Evolutionary conservation across 2,113 vertebrate genomes (phyloP).

Genomic region (Leptosomus discolor): DNA sequence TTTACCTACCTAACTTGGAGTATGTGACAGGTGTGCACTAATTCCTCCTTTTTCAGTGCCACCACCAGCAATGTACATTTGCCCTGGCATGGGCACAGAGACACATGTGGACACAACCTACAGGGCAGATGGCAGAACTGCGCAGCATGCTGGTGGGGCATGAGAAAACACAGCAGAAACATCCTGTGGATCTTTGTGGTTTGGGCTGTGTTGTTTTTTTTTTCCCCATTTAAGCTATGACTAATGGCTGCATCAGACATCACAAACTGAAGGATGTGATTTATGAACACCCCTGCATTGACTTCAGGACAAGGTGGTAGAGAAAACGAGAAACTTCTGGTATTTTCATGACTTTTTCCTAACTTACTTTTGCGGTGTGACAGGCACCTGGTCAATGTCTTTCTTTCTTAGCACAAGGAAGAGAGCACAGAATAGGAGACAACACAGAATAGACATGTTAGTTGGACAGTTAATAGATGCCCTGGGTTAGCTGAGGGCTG

Average conservation of each 20-base stretch:
- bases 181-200: not conserved
- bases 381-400: not conserved
- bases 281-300: not conserved
- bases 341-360: not conserved
- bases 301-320: not conserved
- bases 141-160: not conserved
- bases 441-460: not conserved
- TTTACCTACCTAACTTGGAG: not conserved
- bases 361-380: not conserved
- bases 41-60: not conserved
- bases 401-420: not conserved
- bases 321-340: not conserved
- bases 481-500: not conserved
- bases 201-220: not conserved
- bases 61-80: not conserved
- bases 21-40: not conserved
- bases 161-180: not conserved
- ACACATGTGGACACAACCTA: not conserved
- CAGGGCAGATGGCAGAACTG: not conserved
- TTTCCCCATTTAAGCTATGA: not conserved
- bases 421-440: not conserved
- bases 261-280: not conserved
- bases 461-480: not conserved
- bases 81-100: fast-evolving
- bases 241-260: not conserved